Conservation (phyloP, 2,888 invertebrate genomes). For the Dryomyza anilis region DNA sequence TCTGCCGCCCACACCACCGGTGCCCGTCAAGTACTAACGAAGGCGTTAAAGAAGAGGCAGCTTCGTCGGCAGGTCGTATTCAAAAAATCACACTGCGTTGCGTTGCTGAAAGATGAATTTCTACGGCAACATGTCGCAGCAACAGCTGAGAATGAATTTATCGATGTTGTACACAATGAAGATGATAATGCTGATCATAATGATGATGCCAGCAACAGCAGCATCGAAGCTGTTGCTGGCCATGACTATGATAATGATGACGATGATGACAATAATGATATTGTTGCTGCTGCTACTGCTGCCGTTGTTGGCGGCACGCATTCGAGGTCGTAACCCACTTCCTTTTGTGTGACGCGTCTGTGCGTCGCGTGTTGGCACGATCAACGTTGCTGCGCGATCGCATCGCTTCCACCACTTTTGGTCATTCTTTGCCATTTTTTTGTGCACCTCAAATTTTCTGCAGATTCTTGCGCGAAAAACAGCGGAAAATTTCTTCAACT, state of each 20-base stretch:
- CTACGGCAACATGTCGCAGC: not conserved
- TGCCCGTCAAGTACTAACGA: too few relatives aligned
- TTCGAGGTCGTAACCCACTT: constrained; percentile 56
- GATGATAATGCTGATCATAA: constrained; percentile 18
- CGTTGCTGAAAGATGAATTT: not conserved
- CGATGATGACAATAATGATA: not conserved
- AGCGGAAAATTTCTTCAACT: constrained; percentile 13
- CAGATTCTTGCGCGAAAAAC: not conserved
- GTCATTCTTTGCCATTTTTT: not conserved
- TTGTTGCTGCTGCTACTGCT: constrained; percentile 2
- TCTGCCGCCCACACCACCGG: not conserved
- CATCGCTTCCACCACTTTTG: constrained; percentile 3
- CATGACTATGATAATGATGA: constrained; percentile 10
- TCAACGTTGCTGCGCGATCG: constrained; percentile 4
- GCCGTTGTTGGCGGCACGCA: constrained; percentile 44
- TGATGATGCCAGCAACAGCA: not conserved
- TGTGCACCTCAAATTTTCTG: not conserved
- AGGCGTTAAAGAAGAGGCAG: not conserved
- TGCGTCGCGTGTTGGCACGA: constrained; percentile 23
- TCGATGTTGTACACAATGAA: constrained; percentile 5
- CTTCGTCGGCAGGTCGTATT: constrained; percentile 5
- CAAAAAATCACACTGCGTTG: constrained; percentile 8
- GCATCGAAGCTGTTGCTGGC: constrained; percentile 3
- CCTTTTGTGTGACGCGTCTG: constrained; percentile 38
- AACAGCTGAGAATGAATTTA: not conserved